These are phyloP conservation scores for Catocala fraxini DNA, from an alignment of 2,888 invertebrate genomes.

Conservation along the genomic window DNA sequence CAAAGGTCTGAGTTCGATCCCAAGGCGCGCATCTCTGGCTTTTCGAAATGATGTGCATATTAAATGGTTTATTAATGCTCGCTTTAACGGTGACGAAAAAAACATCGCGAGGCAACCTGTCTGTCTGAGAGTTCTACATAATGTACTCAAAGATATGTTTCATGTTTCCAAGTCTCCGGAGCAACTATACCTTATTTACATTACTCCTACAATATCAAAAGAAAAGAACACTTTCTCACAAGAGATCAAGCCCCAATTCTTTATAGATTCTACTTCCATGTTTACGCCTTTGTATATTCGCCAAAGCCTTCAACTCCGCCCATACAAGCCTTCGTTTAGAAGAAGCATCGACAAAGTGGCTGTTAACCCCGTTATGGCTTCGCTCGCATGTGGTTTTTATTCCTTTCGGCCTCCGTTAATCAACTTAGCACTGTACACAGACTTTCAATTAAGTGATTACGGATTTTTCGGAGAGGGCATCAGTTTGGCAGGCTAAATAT, in stretches of 20 bases:
- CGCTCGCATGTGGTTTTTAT: constrained; percentile 69
- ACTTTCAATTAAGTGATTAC: constrained; percentile 49
- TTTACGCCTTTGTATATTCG: constrained; percentile 8
- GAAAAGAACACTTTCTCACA: not conserved
- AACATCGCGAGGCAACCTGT: too few relatives aligned
- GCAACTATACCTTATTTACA: not conserved
- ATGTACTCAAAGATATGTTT: too few relatives aligned
- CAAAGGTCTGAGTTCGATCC: too few relatives aligned
- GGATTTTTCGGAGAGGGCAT: constrained; percentile 18
- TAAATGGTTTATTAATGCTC: too few relatives aligned
- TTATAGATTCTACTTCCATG: not conserved
- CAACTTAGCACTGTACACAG: constrained; percentile 44
- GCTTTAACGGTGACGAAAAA: too few relatives aligned
- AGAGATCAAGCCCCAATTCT: not conserved
- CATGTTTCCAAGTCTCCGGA: too few relatives aligned
- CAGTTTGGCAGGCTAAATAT: not conserved
- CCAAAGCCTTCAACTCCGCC: constrained; percentile 11
- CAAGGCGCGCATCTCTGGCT: too few relatives aligned
- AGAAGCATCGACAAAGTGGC: constrained; percentile 66
- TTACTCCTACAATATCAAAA: constrained; percentile 5
- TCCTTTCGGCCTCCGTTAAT: constrained; percentile 52
- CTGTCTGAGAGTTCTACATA: too few relatives aligned
- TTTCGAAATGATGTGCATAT: too few relatives aligned
- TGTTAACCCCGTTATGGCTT: constrained; percentile 70
- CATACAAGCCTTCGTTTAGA: constrained; percentile 35